A percentile compares a stretch with the other conserved stretches of the same genome.
Evolutionary conservation across 2,888 invertebrate species (phyloP).

Genomic region (Megaustenia siamemsis): DNA sequence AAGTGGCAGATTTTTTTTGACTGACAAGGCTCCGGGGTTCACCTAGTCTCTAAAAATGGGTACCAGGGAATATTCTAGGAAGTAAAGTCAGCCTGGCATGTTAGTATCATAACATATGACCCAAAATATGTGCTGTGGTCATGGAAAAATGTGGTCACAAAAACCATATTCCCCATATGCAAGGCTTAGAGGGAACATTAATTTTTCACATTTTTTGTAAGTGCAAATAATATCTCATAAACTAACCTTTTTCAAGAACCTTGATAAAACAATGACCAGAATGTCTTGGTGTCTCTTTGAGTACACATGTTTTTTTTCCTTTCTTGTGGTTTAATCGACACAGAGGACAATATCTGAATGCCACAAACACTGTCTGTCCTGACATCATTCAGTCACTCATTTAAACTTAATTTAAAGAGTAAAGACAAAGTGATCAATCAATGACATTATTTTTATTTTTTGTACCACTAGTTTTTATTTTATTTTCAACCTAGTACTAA

Average conservation of each 20-base stretch:
- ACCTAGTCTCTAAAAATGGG: too few species aligned
- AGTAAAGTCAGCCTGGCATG: background rate
- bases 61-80: too few species aligned
- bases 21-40: too few species aligned
- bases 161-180: too few species aligned
- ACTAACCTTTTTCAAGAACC: conserved; percentile 68
- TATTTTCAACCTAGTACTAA: too few species aligned
- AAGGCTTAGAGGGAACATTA: background rate
- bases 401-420: too few species aligned
- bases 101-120: background rate
- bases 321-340: conserved; percentile 70
- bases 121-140: background rate
- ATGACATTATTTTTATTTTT: too few species aligned
- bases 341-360: conserved; percentile 69
- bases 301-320: conserved; percentile 72
- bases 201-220: background rate
- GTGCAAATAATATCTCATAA: background rate
- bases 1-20: too few species aligned
- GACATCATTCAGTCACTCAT: conserved; percentile 39
- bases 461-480: too few species aligned
- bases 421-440: too few species aligned
- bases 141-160: too few species aligned
- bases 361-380: conserved; percentile 62
- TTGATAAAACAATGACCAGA: conserved; percentile 65
- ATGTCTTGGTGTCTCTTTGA: conserved; percentile 69